phyloP scores from a whole-genome alignment of 2,888 invertebrate genomes.

The Caradrina kadenii region DNA sequence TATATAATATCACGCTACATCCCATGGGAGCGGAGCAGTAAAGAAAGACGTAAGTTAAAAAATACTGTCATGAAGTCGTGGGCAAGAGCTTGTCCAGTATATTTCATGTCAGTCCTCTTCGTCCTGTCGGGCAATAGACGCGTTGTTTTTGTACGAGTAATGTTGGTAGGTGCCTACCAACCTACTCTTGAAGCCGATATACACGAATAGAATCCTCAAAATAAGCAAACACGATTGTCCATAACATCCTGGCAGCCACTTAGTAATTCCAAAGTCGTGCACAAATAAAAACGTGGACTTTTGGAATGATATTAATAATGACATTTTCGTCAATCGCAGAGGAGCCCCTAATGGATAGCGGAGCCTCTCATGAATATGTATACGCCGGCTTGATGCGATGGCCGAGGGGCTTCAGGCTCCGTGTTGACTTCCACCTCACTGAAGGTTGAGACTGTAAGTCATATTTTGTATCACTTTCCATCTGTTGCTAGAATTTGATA shows the following conservation, averaged over 20 bases:
- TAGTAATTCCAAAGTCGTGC: constrained; percentile 49
- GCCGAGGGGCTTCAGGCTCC: constrained; percentile 14
- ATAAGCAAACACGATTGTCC: background rate
- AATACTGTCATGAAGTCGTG: no score
- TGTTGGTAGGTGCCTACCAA: no score
- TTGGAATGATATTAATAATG: constrained; percentile 58
- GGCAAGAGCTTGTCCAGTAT: no score
- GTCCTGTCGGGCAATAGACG: background rate
- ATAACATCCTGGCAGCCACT: background rate
- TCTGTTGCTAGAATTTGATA: background rate
- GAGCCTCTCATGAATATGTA: constrained; percentile 63
- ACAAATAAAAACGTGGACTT: constrained; percentile 57
- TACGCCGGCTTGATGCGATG: constrained; percentile 37
- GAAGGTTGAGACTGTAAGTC: constrained; percentile 15
- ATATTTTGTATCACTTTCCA: constrained; percentile 9
- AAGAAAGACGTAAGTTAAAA: no score
- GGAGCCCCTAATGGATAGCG: constrained; percentile 60
- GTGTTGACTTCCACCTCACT: constrained; percentile 12
- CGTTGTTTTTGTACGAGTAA: background rate
- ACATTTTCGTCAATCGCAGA: constrained; percentile 60
- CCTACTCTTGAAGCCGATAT: background rate
- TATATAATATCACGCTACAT: no score
- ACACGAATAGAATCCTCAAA: no score
- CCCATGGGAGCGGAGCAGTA: no score
- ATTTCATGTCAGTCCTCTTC: no score